These are phyloP conservation scores for Gymnobelideus leadbeateri DNA, from an alignment of 2,113 vertebrate genomes.

Conservation along the genomic window DNA sequence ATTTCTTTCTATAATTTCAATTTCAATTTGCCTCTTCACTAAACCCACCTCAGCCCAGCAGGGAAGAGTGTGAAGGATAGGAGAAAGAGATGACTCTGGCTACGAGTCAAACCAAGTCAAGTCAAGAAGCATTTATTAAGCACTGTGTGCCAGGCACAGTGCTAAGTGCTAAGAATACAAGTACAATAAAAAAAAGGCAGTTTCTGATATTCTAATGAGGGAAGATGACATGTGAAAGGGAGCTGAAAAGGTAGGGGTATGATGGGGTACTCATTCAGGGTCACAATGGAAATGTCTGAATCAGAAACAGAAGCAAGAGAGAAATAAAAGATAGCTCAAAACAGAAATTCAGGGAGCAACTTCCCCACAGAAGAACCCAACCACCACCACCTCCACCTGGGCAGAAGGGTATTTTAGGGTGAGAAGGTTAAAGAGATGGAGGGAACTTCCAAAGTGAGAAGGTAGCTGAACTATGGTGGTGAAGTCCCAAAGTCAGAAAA, in stretches of 20 bases:
- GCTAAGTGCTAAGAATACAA: background rate
- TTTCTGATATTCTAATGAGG: too few relatives aligned
- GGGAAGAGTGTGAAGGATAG: background rate
- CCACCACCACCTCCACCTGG: too few relatives aligned
- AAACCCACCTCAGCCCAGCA: background rate
- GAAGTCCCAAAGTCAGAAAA: background rate
- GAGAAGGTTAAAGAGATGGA: background rate
- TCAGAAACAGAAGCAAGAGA: background rate
- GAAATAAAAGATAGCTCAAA: background rate
- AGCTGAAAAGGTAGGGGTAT: background rate
- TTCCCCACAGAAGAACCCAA: background rate
- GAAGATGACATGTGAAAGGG: background rate
- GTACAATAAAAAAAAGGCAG: too few relatives aligned
- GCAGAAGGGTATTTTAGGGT: background rate
- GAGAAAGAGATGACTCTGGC: background rate
- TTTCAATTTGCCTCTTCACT: background rate
- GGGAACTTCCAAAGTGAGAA: background rate
- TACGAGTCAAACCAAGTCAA: too few relatives aligned
- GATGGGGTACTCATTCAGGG: background rate
- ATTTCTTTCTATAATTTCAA: background rate
- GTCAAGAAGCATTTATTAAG: too few relatives aligned
- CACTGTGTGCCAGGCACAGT: background rate
- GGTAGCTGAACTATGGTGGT: background rate
- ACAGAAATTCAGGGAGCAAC: background rate
- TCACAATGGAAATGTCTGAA: background rate